A percentile compares a stretch with the other conserved stretches of the same genome.
Conservation (phyloP, 1,140 invertebrate genomes). For the Mesaphorura yosii region DNA sequence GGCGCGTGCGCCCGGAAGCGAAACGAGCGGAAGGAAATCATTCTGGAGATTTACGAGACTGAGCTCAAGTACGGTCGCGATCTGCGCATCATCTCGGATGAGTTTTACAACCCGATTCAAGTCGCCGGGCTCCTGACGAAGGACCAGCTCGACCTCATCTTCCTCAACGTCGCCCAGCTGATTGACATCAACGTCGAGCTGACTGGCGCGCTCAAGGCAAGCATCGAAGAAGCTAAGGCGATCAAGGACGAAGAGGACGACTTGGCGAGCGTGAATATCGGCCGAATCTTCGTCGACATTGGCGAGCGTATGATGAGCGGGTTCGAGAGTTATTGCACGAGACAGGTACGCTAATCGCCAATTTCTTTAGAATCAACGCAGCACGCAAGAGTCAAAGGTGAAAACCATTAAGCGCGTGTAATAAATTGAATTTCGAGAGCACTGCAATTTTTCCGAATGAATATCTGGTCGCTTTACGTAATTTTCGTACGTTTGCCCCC, state of each 20-base stretch:
- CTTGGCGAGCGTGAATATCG: conserved; percentile 76
- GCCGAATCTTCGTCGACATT: conserved; percentile 80
- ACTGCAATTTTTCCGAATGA: too few species aligned
- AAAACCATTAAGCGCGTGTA: too few species aligned
- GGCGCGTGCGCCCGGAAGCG: conserved; percentile 75
- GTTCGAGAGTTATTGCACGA: conserved; percentile 87
- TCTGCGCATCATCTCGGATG: conserved; percentile 78
- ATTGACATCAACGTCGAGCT: conserved; percentile 76
- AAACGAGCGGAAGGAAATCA: conserved; percentile 82
- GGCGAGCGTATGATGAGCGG: conserved; percentile 78
- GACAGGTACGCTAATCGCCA: conserved; percentile 43
- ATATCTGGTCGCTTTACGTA: too few species aligned
- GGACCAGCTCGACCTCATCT: conserved; percentile 66
- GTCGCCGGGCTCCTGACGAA: conserved; percentile 57
- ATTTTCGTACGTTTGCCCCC: too few species aligned
- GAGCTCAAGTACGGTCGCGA: conserved; percentile 91
- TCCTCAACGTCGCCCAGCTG: conserved; percentile 85
- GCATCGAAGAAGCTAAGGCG: conserved; percentile 63
- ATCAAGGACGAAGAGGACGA: conserved; percentile 51
- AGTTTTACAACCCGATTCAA: conserved; percentile 87
- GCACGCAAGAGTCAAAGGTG: too few species aligned
- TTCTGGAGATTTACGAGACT: conserved; percentile 89
- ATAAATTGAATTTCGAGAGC: background rate
- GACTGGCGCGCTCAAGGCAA: conserved; percentile 70
- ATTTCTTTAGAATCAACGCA: background rate